phyloP scores from a whole-genome alignment of 2,797 vertebrate genomes.

The Sarcoramphus papa region DNA sequence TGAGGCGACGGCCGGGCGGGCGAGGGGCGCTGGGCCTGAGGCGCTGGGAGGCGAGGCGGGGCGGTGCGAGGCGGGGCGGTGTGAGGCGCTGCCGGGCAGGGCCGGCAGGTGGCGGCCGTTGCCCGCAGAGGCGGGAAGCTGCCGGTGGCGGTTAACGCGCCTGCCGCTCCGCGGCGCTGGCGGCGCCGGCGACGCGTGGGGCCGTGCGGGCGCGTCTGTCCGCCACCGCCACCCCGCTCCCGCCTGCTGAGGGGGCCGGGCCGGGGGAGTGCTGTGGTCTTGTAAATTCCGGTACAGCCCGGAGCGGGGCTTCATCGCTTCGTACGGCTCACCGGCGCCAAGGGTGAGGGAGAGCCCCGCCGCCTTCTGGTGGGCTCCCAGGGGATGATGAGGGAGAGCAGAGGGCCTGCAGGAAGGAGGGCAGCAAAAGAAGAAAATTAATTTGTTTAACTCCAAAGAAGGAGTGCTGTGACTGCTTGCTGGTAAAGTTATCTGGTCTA shows the following conservation, averaged over 20 bases:
- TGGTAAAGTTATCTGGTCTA: background rate
- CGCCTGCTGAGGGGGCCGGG: background rate
- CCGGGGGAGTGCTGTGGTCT: too few species aligned
- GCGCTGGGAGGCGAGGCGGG: background rate
- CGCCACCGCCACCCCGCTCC: fast-evolving
- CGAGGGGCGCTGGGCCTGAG: background rate
- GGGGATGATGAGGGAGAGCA: too few species aligned
- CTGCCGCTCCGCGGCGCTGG: background rate
- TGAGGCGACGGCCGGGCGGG: fast-evolving
- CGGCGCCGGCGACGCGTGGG: too few species aligned
- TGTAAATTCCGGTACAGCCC: too few species aligned
- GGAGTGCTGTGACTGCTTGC: background rate
- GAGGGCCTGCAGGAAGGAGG: background rate
- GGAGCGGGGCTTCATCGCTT: background rate
- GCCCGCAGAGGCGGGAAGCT: background rate
- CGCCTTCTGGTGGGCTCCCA: background rate
- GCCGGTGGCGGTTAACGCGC: fast-evolving
- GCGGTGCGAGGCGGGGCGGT: background rate
- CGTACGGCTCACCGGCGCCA: too few species aligned
- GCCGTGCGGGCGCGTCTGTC: background rate
- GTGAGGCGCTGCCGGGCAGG: background rate
- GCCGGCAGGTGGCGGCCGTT: constrained; percentile 20
- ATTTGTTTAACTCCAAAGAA: background rate
- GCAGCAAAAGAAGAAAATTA: background rate
- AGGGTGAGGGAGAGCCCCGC: too few species aligned